Base-by-base conservation (phyloP, 2,888 invertebrate genomes). In the Agrotis clavis region DNA sequence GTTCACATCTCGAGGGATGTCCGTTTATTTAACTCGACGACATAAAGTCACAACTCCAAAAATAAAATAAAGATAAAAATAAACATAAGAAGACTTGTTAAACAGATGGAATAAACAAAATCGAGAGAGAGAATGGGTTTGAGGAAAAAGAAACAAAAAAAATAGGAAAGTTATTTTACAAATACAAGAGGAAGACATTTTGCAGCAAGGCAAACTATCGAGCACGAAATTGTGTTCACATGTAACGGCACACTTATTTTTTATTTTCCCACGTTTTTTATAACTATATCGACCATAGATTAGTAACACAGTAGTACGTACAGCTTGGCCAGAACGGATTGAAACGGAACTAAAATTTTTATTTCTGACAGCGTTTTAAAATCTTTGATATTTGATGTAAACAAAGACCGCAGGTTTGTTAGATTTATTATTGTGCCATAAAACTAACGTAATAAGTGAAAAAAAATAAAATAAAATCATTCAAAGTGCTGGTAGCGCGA, bases 201-300 rank as follows among this genome's bases (percentile, higher is more conserved):
- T 68, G 56, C 56, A 25, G 35, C 2, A 47, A 30, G 59, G 64
- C 59, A 59, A 73, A 74, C 18, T 77, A 64, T 77, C 60, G 48
- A 60, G 66, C 51, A 71, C 41, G n/a, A 60, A 62, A 30, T n/a
- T 53, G 35, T 48, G 14, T 18, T 60, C 60, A 70, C 70, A 86
- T 81, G 71, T 72, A 74, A 63, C 53, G n/a, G 67, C 72, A 79
- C 68, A 62, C n/a, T 53, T 41, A 9, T 54, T 19, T 65, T 65
- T 3, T 59, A 0, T 13, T n/a, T 19, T n/a, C 1, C 16, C 35
- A 25, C 2, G 13, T 16, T n/a, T 18, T 16, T n/a, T 18, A 57
- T 61, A 13, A 19, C 21, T 14, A 16, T 35, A 45, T 61, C 4
- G 9, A 35, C 1, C 18, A 4, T 48, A 41, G 0, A 56, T 19